Evolutionary conservation across 2,113 vertebrate species (phyloP).

Genomic region (Sebastes schlegelii): DNA sequence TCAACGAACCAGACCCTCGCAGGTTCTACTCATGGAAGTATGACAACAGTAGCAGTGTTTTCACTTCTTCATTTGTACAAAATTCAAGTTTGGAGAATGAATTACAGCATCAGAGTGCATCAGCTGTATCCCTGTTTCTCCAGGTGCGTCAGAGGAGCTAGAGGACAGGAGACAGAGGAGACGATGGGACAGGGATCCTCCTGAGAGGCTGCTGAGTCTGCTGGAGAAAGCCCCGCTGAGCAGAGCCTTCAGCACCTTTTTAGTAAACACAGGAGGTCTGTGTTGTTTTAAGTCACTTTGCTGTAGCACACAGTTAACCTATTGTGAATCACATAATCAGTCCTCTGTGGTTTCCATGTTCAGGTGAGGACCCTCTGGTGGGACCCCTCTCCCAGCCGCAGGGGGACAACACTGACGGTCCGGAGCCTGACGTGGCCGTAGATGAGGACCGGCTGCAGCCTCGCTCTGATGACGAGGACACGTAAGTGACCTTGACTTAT

Average conservation of each 20-base stretch:
- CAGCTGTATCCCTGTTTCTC: background rate
- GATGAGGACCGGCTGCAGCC: constrained; percentile 87
- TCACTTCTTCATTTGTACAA: background rate
- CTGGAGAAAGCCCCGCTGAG: constrained; percentile 87
- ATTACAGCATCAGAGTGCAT: background rate
- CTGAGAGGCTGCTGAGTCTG: constrained; percentile 86
- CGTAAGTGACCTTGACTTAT: constrained; percentile 82
- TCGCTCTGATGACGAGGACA: constrained; percentile 93
- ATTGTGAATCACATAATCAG: background rate
- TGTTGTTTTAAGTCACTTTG: background rate
- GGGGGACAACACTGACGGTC: constrained; percentile 87
- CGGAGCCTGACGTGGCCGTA: constrained; percentile 55
- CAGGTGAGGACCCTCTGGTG: constrained; percentile 79
- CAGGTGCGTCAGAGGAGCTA: constrained; percentile 73
- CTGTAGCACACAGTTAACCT: background rate
- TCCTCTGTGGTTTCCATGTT: background rate
- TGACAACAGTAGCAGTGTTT: background rate
- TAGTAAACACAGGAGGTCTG: constrained; percentile 87
- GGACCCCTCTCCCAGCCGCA: constrained; percentile 82
- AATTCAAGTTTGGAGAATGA: background rate
- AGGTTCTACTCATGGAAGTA: constrained; percentile 25
- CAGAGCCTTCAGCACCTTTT: constrained; percentile 90
- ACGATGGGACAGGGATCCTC: constrained; percentile 86
- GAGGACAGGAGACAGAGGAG: constrained; percentile 78
- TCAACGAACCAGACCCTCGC: constrained; percentile 55